Base-by-base conservation (phyloP, 1,140 invertebrate genomes). In the Anoplophora glabripennis region DNA sequence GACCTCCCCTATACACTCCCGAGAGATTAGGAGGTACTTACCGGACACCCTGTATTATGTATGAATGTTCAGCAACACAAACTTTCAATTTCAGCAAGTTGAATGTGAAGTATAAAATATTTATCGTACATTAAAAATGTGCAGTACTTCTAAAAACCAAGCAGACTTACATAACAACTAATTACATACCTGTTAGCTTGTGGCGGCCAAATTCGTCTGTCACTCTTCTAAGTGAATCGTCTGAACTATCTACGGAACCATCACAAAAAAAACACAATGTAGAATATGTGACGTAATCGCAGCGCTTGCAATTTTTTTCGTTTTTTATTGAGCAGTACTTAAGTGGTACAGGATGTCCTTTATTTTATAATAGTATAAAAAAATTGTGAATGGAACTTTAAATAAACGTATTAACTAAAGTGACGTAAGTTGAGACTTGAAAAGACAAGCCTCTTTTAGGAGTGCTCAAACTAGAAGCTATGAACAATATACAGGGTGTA, bases 141-240 rank as follows among this genome's bases (percentile, higher is more conserved):
- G 21, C 21, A 5, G 5, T 28, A 28, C 21, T 28, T 2, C 5
- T 28, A 28, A 28, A 28, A 2, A 28, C 21, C 21, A 28, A 28
- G 21, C 21, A 28, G 21, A 40, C 14, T 40, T 40, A 40, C 8
- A 11, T 40, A 14, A 14, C 38, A 11, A 14, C 38, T 38, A 34
- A 36, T 37, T 58, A 62, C 63, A 21, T 71, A 71, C 69, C 69
- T 61, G 69, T 69, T 14, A 71, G 52, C 37, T 57, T 57, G 37
- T 71, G 69, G 37, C 64, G 59, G 53, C 65, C 63, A 61, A 56
- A 69, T 41, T 69, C 65, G 49, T 69, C 69, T 12, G 59, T 64
- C 46, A 68, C 46, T 52, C 57, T 62, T 57, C 65, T 64, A 41
- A 68, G 18, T 12, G 59, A 63, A 60, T 70, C 62, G 56, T 70